These are phyloP conservation scores for Drosophila suzukii DNA, from an alignment of 1,140 invertebrate species.

Conservation along the genomic window DNA sequence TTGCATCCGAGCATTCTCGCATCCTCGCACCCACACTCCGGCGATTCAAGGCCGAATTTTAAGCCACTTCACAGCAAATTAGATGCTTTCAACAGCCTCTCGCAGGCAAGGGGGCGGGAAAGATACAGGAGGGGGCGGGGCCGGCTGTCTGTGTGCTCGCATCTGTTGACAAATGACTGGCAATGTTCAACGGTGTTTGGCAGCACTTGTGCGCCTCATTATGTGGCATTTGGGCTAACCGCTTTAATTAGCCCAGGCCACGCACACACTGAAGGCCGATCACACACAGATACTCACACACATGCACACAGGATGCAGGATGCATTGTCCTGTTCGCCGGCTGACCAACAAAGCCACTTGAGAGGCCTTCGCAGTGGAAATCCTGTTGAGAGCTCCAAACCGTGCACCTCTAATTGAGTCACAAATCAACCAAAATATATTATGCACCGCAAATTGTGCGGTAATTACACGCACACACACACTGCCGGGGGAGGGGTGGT, in stretches of 20 bases:
- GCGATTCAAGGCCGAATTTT: constrained; percentile 55
- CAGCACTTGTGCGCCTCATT: constrained; percentile 81
- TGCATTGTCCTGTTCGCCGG: constrained; percentile 53
- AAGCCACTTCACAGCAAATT: constrained; percentile 74
- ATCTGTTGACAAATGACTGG: constrained; percentile 76
- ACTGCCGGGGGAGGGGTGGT: neutral
- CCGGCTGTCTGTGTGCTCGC: constrained; percentile 32
- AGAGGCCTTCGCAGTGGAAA: constrained; percentile 53
- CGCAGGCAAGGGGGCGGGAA: constrained; percentile 5
- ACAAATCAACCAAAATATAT: constrained; percentile 84
- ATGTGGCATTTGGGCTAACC: constrained; percentile 80
- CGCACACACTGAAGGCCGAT: constrained; percentile 15
- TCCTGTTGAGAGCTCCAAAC: constrained; percentile 42
- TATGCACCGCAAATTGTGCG: constrained; percentile 73
- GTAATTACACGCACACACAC: constrained; percentile 60
- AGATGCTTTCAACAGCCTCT: constrained; percentile 73
- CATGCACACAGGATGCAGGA: constrained; percentile 43
- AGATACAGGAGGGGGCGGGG: constrained; percentile 5
- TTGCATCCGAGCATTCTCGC: constrained; percentile 38
- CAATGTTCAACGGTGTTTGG: constrained; percentile 79
- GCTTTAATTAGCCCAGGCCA: constrained; percentile 73
- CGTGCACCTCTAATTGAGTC: constrained; percentile 80
- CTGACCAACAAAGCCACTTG: constrained; percentile 74
- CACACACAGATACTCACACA: constrained; percentile 6
- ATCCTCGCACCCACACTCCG: constrained; percentile 11